These are phyloP conservation scores for Oscheius sp. DNA, from an alignment of 2,888 invertebrate genomes.

Conservation along the genomic window DNA sequence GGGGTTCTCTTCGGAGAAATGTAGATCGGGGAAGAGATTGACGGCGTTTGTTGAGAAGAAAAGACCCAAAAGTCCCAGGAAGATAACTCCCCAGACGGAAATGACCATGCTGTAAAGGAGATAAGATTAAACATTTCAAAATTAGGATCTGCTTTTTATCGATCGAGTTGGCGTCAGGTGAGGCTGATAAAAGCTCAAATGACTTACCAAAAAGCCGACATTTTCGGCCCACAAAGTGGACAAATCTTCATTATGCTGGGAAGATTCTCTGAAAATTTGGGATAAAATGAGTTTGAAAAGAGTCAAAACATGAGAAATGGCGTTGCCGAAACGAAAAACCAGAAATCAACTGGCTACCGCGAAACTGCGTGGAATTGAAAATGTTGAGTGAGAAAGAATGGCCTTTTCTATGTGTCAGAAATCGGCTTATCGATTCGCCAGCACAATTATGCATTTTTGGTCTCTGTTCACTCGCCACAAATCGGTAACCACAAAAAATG, in stretches of 20 bases:
- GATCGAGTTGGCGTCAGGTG: background rate
- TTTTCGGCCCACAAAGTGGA: constrained; percentile 68
- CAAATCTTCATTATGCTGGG: constrained; percentile 61
- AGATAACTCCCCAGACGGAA: constrained; percentile 69
- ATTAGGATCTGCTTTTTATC: constrained; percentile 37
- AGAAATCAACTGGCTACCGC: constrained; percentile 8
- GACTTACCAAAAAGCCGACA: constrained; percentile 68
- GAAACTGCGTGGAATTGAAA: background rate
- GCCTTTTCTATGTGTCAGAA: too few relatives aligned
- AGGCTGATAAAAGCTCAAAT: background rate
- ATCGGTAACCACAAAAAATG: too few relatives aligned
- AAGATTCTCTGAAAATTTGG: background rate
- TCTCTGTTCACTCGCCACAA: constrained; percentile 10
- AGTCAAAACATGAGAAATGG: constrained; percentile 3
- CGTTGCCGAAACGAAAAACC: constrained; percentile 15
- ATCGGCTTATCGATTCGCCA: background rate
- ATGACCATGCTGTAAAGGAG: constrained; percentile 66
- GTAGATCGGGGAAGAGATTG: constrained; percentile 67
- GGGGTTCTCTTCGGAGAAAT: constrained; percentile 48
- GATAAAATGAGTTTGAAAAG: background rate
- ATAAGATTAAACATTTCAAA: constrained; percentile 58
- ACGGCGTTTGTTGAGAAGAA: constrained; percentile 69
- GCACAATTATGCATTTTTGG: constrained; percentile 13
- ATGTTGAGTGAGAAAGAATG: too few relatives aligned
- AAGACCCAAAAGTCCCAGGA: constrained; percentile 67